These are phyloP conservation scores for Otis tarda DNA, from an alignment of 2,113 vertebrate genomes.

Conservation along the genomic window DNA sequence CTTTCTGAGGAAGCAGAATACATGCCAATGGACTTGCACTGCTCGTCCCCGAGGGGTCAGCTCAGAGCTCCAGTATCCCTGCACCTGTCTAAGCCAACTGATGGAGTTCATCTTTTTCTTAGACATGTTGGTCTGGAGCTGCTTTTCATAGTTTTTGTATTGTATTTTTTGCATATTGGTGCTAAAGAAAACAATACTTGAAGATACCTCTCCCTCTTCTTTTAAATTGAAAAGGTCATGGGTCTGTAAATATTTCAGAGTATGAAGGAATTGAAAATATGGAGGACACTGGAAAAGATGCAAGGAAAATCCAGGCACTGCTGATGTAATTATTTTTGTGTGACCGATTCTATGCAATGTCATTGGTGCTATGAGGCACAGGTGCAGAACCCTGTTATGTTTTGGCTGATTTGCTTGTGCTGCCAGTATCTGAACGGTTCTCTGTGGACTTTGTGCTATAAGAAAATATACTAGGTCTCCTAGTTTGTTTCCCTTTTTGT, in stretches of 20 bases:
- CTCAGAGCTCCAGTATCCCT: background rate
- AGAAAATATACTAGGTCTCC: background rate
- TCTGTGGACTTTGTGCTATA: background rate
- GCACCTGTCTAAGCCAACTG: background rate
- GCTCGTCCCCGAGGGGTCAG: background rate
- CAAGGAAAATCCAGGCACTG: background rate
- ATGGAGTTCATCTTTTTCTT: background rate
- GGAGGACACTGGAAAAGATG: background rate
- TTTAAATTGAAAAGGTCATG: background rate
- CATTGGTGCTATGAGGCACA: background rate
- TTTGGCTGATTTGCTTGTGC: background rate
- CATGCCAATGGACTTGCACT: background rate
- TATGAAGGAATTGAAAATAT: background rate
- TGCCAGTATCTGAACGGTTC: background rate
- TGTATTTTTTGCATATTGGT: background rate
- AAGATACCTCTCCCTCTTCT: background rate
- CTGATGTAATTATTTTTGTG: background rate
- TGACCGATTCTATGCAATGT: background rate
- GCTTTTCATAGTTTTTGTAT: background rate
- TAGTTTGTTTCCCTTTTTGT: background rate
- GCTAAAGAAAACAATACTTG: background rate
- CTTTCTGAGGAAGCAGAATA: background rate
- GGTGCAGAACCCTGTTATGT: background rate
- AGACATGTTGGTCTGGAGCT: background rate
- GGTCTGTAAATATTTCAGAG: background rate